Evolutionary conservation across 2,113 vertebrate species (phyloP).

Genomic region (Thomomys bottae): DNA sequence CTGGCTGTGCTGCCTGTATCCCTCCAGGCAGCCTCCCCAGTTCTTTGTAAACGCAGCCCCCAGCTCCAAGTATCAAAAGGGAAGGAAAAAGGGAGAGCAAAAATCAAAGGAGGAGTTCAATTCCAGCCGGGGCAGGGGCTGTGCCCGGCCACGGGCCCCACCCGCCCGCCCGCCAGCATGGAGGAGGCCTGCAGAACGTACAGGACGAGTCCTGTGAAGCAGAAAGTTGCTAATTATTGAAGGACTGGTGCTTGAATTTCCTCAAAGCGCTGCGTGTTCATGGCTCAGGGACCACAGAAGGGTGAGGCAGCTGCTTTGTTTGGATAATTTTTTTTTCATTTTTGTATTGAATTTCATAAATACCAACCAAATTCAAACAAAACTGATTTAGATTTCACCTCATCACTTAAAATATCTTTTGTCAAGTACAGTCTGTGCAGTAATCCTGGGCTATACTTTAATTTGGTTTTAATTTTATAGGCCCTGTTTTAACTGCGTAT

Average conservation of each 20-base stretch:
- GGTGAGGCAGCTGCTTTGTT: conserved; percentile 81
- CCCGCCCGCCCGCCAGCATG: conserved; percentile 57
- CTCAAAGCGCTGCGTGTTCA: conserved; percentile 80
- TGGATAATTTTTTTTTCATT: conserved; percentile 79
- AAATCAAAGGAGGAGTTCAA: conserved; percentile 75
- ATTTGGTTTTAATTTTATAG: conserved; percentile 95
- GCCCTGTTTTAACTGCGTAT: conserved; percentile 92
- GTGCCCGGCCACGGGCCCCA: too few species aligned
- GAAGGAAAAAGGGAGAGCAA: conserved; percentile 51
- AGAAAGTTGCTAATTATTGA: conserved; percentile 85
- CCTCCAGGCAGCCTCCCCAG: conserved; percentile 86
- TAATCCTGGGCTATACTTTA: conserved; percentile 92
- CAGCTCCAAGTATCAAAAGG: background rate
- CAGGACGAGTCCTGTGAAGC: conserved; percentile 51
- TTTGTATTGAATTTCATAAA: conserved; percentile 87
- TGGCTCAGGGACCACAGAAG: conserved; percentile 77
- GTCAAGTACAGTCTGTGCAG: conserved; percentile 88
- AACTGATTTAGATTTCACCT: conserved; percentile 88
- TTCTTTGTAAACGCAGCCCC: conserved; percentile 82
- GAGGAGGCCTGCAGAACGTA: conserved; percentile 68
- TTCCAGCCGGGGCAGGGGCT: conserved; percentile 71
- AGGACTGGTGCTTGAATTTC: conserved; percentile 79
- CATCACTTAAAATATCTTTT: conserved; percentile 90
- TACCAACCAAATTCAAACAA: conserved; percentile 87
- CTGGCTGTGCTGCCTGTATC: conserved; percentile 84